Base-by-base conservation (phyloP, 2,797 vertebrate genomes). In the Thaleichthys pacificus region DNA sequence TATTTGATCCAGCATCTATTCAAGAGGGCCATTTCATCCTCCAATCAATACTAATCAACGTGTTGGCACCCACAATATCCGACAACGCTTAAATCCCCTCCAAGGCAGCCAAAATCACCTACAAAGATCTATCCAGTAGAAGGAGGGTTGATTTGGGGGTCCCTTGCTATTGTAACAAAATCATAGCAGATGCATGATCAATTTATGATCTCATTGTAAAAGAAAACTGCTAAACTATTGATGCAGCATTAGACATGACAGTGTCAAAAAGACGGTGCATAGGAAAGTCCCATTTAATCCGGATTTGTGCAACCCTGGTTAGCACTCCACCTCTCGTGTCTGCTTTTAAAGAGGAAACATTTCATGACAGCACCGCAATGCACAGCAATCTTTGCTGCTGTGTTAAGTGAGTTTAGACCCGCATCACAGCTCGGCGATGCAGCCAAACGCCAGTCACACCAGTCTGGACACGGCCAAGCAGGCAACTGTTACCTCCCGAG, bases 11-110 rank as follows among this genome's bases (percentile, higher is more conserved):
- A 86, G 85, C 82, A 87, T 89, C 86, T 86, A 92, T 88, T 93
- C 84, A 92, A 91, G 88, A 84, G 83, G 85, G 90, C 93, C 89
- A 90, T 91, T 92, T 89, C 78, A 78, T 83, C 66, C 61, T 81
- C 80, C 87, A 89, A 94, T 94, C 93, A 91, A 95, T 95, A 94
- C 82, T 86, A 92, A 94, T 93, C 90, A 94, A 90, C 77, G 47
- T 68, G 76, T 77, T 78, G 77, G 82, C 82, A 77, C 73, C 47
- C 66, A 78, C 89, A 86, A 91, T 88, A 80, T 74, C 80, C 82
- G 90, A 90, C 86, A 87, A 79, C 69, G 83, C 84, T 78, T 78
- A 88, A 91, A 91, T 87, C 86, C 84, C 71, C 83, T 85, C 80
- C 74, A 61, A 60, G 49, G 75, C 73, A 79, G 80, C 68, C 71